Conservation (phyloP, 2,113 vertebrate genomes). For the Noturus placidus region DNA sequence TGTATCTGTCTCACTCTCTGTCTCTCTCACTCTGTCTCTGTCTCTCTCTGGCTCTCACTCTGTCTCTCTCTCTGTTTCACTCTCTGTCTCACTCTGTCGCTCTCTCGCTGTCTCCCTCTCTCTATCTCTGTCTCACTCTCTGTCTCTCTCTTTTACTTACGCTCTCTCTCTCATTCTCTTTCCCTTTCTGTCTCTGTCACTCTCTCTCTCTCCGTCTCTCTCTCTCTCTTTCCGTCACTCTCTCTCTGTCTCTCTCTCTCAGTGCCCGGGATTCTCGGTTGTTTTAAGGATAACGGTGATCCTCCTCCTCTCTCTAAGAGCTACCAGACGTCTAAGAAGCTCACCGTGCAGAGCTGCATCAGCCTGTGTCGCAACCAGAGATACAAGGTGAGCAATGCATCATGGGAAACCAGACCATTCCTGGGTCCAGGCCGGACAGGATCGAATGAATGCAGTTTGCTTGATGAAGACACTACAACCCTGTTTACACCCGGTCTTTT, state of each 20-base stretch:
- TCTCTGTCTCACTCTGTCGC: conserved; percentile 44
- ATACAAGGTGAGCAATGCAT: conserved; percentile 81
- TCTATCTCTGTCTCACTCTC: conserved; percentile 37
- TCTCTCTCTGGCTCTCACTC: too few relatives aligned
- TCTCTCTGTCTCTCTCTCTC: conserved; percentile 46
- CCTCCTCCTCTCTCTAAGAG: conserved; percentile 86
- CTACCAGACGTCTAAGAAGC: conserved; percentile 90
- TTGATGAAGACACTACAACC: not conserved
- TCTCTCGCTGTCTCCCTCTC: not conserved
- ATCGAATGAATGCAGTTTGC: not conserved
- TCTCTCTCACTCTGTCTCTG: too few relatives aligned
- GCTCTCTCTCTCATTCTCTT: not conserved
- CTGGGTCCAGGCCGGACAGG: not conserved
- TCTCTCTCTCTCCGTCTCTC: conserved; percentile 18
- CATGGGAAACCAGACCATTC: not conserved
- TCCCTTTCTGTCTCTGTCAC: conserved; percentile 26
- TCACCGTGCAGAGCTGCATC: conserved; percentile 94
- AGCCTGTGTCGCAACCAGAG: conserved; percentile 88
- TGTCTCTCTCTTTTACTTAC: conserved; percentile 23
- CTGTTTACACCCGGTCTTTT: not conserved
- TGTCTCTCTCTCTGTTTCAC: conserved; percentile 20
- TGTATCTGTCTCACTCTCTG: conserved; percentile 45
- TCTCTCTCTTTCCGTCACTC: not conserved
- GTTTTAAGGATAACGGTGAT: conserved; percentile 92
- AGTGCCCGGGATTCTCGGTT: conserved; percentile 98